Conservation (phyloP, 2,113 vertebrate genomes). For the Grus americana region DNA sequence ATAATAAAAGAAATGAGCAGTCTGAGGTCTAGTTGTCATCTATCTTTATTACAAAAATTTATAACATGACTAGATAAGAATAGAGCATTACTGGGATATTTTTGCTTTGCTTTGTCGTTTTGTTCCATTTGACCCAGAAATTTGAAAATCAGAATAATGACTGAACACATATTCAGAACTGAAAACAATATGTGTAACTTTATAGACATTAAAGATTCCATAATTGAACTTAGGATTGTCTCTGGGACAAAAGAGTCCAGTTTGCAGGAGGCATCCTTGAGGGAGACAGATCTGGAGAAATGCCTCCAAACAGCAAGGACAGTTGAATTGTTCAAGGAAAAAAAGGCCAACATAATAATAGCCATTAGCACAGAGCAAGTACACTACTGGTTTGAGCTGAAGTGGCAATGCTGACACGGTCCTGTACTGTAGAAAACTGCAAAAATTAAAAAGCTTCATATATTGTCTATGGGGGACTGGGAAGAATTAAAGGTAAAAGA, state of each 20-base stretch:
- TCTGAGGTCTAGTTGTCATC: background rate
- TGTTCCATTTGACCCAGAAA: background rate
- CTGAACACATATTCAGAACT: background rate
- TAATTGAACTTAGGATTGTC: background rate
- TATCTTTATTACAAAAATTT: background rate
- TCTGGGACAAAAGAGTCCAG: background rate
- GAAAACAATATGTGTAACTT: background rate
- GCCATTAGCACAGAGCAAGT: background rate
- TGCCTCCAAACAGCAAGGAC: background rate
- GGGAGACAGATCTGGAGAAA: conserved; percentile 9
- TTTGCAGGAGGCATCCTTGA: background rate
- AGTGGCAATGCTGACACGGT: background rate
- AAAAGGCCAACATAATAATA: background rate
- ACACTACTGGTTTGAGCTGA: background rate
- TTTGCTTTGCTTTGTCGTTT: background rate
- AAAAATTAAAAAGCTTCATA: background rate
- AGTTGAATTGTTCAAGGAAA: background rate
- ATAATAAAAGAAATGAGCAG: background rate
- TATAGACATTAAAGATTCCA: background rate
- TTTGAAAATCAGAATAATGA: background rate
- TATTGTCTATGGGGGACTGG: no score
- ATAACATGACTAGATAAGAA: background rate
- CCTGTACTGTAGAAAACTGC: background rate
- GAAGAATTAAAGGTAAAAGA: background rate
- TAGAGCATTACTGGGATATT: background rate